These are phyloP conservation scores for Spilosoma lubricipeda DNA, from an alignment of 2,888 invertebrate genomes.

Conservation along the genomic window DNA sequence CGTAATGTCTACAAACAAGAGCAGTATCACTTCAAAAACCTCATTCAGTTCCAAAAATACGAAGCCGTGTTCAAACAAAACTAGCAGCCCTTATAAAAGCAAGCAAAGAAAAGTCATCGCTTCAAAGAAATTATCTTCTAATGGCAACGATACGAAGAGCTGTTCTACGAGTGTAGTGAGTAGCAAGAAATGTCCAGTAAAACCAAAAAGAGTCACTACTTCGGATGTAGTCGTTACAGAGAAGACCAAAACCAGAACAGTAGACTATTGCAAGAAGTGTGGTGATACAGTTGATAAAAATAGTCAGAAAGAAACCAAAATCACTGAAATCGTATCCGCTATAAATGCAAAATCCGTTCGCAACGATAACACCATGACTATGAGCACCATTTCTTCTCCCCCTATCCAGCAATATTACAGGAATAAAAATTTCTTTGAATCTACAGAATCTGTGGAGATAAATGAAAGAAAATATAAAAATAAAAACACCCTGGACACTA, in stretches of 20 bases:
- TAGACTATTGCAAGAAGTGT: conserved; percentile 63
- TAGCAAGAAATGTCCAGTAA: conserved; percentile 29
- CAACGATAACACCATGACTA: conserved; percentile 40
- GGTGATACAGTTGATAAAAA: conserved; percentile 57
- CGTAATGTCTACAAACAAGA: conserved; percentile 36
- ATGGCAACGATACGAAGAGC: conserved; percentile 59
- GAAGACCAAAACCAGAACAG: conserved; percentile 27
- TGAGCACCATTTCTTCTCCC: conserved; percentile 33
- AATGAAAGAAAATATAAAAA: conserved; percentile 50
- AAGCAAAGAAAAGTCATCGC: conserved; percentile 61
- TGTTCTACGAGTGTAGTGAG: conserved; percentile 61
- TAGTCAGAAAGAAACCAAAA: conserved; percentile 9
- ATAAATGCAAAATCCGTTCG: conserved; percentile 39
- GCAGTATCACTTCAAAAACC: conserved; percentile 30
- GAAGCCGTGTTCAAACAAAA: conserved; percentile 32
- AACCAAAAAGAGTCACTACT: conserved; percentile 67
- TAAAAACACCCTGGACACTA: conserved; percentile 66
- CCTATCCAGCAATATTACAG: conserved; percentile 70
- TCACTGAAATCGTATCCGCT: conserved; percentile 28
- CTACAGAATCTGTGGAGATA: conserved; percentile 60
- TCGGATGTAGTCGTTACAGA: conserved; percentile 63
- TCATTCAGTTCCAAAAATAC: conserved; percentile 30
- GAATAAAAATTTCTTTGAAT: conserved; percentile 70
- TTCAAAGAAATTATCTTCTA: conserved; percentile 55
- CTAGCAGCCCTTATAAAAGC: conserved; percentile 21